Percentiles rank a stretch among this genome's conserved stretches.
phyloP scores from a whole-genome alignment of 2,888 invertebrate genomes.

The Acanthosepion lycidas region DNA sequence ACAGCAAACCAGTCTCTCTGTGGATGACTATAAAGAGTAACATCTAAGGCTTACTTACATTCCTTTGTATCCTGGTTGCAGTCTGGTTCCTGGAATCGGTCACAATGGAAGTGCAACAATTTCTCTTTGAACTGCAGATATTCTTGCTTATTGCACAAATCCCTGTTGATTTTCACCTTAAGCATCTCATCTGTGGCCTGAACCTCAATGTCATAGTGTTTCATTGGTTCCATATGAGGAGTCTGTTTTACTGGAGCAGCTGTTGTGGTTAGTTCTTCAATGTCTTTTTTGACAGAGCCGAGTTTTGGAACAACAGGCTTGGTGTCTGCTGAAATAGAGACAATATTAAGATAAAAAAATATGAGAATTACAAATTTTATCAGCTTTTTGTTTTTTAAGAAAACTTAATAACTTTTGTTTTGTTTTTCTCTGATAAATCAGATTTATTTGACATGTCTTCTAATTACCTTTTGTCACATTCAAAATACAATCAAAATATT shows the following conservation, averaged over 20 bases:
- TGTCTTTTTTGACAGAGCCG: background rate
- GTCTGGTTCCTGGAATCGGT: conserved; percentile 64
- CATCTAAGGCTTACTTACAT: conserved; percentile 50
- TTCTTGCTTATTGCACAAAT: conserved; percentile 60
- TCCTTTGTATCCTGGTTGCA: conserved; percentile 60
- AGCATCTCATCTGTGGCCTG: background rate
- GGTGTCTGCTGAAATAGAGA: background rate
- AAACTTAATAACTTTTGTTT: too few species aligned
- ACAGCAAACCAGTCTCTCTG: too few species aligned
- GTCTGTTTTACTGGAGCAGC: background rate
- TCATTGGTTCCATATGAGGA: background rate
- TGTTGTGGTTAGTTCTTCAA: conserved; percentile 18
- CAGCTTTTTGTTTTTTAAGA: conserved; percentile 44
- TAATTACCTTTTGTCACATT: too few species aligned
- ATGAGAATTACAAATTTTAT: conserved; percentile 45
- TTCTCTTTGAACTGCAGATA: conserved; percentile 66
- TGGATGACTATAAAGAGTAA: too few species aligned
- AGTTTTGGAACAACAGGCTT: background rate
- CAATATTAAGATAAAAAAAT: background rate
- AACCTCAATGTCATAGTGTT: background rate
- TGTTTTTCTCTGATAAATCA: too few species aligned
- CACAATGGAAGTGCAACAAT: conserved; percentile 67
- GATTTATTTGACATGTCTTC: too few species aligned
- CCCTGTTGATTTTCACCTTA: conserved; percentile 49
- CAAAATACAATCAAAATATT: too few species aligned